These are phyloP conservation scores for Luperina nickerlii DNA, from an alignment of 2,888 invertebrate genomes.

Conservation along the genomic window DNA sequence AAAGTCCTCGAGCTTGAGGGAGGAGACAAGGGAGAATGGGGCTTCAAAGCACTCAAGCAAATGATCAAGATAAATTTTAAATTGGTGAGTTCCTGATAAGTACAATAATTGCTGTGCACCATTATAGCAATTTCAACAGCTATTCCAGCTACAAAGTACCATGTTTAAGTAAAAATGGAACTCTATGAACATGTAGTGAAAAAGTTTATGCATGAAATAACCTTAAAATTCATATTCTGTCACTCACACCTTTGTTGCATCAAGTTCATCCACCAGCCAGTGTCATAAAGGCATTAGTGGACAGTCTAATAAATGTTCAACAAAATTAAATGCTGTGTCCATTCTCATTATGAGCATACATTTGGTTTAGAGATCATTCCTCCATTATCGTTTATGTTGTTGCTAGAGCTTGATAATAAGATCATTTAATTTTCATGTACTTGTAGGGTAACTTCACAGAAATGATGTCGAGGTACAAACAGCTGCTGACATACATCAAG, in stretches of 20 bases:
- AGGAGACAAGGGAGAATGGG: conserved; percentile 99
- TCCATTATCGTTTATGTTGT: background rate
- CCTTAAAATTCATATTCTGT: background rate
- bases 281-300: background rate
- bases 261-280: background rate
- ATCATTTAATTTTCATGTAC: background rate
- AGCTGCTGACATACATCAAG: conserved; percentile 99
- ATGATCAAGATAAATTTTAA: conserved; percentile 99
- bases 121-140: no score
- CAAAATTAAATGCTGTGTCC: background rate
- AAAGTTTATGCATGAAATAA: background rate
- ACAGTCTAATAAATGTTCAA: background rate
- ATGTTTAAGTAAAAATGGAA: background rate
- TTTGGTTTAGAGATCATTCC: background rate
- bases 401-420: background rate
- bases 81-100: conserved; percentile 91
- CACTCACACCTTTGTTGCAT: background rate
- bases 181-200: background rate
- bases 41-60: conserved; percentile 99
- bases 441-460: conserved; percentile 96
- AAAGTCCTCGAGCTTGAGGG: conserved; percentile 99
- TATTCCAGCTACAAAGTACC: background rate
- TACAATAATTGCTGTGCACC: background rate
- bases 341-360: background rate
- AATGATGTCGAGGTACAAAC: conserved; percentile 99